Conservation (phyloP, 2,113 vertebrate species). For the Mobula hypostoma region DNA sequence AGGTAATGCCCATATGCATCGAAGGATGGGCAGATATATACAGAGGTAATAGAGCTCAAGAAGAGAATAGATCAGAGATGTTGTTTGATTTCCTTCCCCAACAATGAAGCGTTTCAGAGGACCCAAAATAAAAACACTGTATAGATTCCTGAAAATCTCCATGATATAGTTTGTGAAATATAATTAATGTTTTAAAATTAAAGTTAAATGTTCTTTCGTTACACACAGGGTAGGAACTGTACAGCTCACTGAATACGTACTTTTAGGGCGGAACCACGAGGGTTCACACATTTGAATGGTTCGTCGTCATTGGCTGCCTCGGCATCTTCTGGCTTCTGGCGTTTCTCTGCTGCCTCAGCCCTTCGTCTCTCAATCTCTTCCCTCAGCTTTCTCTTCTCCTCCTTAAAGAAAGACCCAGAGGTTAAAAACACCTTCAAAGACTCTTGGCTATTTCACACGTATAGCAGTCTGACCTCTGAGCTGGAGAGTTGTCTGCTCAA, state of each 20-base stretch:
- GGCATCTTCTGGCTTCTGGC: conserved; percentile 81
- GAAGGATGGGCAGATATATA: not conserved
- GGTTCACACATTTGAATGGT: conserved; percentile 87
- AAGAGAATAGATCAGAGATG: not conserved
- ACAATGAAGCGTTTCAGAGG: not conserved
- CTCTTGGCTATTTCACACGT: too few species aligned
- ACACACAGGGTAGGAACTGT: conserved; percentile 39
- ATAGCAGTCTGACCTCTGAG: not conserved
- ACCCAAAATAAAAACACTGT: too few species aligned
- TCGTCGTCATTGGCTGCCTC: conserved; percentile 66
- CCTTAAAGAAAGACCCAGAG: conserved; percentile 54
- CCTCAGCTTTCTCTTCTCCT: conserved; percentile 91
- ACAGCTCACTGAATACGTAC: conserved; percentile 51
- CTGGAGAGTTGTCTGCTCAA: not conserved
- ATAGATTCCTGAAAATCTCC: too few species aligned
- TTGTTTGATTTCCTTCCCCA: not conserved
- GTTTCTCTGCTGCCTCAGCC: conserved; percentile 92
- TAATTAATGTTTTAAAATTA: not conserved
- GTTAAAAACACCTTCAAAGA: not conserved
- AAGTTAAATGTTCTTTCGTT: not conserved
- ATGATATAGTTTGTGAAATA: not conserved
- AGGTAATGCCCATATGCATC: too few species aligned
- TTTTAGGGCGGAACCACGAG: conserved; percentile 88
- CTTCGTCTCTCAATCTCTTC: conserved; percentile 92
- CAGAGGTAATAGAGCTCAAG: not conserved